A percentile compares a stretch with the other conserved stretches of the same genome.
Conservation (phyloP, 2,888 invertebrate species). For the Lamellibrachia columna region DNA sequence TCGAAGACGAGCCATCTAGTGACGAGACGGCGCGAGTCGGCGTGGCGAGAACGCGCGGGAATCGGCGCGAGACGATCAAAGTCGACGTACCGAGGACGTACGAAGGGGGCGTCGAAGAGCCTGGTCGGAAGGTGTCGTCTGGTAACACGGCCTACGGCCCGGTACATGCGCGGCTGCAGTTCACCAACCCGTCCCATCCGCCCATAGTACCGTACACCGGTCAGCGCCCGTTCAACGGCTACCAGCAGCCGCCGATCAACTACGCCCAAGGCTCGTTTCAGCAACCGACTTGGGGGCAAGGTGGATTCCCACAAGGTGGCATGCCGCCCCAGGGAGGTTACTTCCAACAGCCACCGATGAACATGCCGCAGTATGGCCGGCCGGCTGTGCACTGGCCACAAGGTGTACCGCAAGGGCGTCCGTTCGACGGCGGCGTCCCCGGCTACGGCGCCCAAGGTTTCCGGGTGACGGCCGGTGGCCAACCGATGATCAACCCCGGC, state of each 20-base stretch:
- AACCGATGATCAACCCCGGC: conserved; percentile 1
- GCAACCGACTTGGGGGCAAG: background rate
- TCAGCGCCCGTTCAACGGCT: background rate
- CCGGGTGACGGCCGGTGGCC: background rate
- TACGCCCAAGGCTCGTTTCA: background rate
- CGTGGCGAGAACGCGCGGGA: background rate
- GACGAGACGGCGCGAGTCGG: background rate
- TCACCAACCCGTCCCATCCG: conserved; percentile 4
- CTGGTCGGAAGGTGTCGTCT: background rate
- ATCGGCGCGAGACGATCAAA: background rate
- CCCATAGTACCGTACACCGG: background rate
- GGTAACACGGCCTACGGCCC: background rate
- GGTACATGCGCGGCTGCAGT: background rate
- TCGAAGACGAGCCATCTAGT: background rate
- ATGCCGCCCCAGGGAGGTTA: background rate
- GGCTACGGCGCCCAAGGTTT: background rate
- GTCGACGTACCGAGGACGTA: background rate
- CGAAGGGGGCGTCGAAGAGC: background rate
- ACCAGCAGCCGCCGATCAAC: background rate
- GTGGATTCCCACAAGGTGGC: background rate
- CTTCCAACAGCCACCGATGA: background rate
- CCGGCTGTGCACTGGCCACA: background rate
- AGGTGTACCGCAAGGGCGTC: background rate
- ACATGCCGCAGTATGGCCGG: background rate
- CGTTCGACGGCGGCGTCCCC: background rate